Percentiles rank a stretch among this genome's conserved stretches.
Conservation (phyloP, 2,888 invertebrate species). For the Chloroclystis v-ata region DNA sequence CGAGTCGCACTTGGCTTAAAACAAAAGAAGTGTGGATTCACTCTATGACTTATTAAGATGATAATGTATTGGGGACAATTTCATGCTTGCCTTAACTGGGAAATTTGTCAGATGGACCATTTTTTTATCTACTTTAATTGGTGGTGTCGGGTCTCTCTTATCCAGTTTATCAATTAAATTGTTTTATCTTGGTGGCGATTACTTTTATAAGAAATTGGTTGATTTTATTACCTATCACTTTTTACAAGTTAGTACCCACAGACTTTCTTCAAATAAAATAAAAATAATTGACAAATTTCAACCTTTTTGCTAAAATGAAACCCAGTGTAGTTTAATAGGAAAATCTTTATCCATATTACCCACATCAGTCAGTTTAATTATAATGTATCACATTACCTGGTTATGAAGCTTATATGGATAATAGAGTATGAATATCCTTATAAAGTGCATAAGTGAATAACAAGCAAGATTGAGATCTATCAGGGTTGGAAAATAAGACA, state of each 20-base stretch:
- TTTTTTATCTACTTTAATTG: neutral
- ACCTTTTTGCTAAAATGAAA: too few relatives aligned
- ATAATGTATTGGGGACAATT: constrained; percentile 73
- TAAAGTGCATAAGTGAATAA: constrained; percentile 50
- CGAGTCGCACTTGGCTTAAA: constrained; percentile 61
- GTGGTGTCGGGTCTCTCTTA: neutral
- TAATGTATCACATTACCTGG: too few relatives aligned
- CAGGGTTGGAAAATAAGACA: constrained; percentile 69
- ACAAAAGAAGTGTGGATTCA: constrained; percentile 67
- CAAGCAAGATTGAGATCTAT: constrained; percentile 70
- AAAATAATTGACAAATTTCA: too few relatives aligned
- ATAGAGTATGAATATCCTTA: constrained; percentile 23
- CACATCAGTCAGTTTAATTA: too few relatives aligned
- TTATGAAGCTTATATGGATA: too few relatives aligned
- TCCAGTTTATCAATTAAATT: neutral
- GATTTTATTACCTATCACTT: too few relatives aligned
- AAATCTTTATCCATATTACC: too few relatives aligned
- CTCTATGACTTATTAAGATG: constrained; percentile 76
- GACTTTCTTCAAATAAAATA: too few relatives aligned
- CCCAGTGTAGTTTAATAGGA: too few relatives aligned
- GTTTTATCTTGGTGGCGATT: neutral
- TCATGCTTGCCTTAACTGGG: constrained; percentile 46
- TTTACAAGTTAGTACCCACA: too few relatives aligned
- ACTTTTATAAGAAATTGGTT: too few relatives aligned
- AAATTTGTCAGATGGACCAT: constrained; percentile 14